Percentiles rank a stretch among this genome's conserved stretches.
These are phyloP conservation scores for Sinocyclocheilus grahami DNA, from an alignment of 2,113 vertebrate species.

Conservation along the genomic window DNA sequence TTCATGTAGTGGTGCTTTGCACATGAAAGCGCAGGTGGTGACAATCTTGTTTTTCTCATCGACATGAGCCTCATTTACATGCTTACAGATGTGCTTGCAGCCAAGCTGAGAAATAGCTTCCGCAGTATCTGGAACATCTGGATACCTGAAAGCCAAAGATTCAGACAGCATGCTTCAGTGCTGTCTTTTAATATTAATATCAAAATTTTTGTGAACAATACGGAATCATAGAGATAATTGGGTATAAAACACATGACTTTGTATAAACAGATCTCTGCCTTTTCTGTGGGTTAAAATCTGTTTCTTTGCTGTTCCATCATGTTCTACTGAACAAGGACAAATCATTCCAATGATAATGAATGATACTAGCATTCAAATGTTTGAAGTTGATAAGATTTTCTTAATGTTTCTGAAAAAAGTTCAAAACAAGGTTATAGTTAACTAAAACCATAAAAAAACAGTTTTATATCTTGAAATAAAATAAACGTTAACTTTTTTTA, in stretches of 20 bases:
- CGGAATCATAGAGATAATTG: background rate
- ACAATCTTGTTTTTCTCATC: constrained; percentile 78
- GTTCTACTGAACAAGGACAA: background rate
- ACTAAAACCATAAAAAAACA: background rate
- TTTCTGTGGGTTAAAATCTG: background rate
- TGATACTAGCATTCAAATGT: background rate
- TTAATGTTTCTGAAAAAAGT: background rate
- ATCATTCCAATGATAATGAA: background rate
- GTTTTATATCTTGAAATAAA: too few relatives aligned
- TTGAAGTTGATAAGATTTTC: background rate
- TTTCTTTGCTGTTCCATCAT: background rate
- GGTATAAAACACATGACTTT: background rate
- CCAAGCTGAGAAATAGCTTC: constrained; percentile 75
- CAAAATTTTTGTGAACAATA: background rate
- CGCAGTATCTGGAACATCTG: constrained; percentile 74
- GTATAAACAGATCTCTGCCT: background rate
- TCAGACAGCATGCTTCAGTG: background rate
- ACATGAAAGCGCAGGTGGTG: constrained; percentile 81
- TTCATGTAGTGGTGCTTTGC: constrained; percentile 76
- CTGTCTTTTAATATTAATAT: background rate
- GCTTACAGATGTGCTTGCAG: constrained; percentile 77
- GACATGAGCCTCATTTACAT: constrained; percentile 76
- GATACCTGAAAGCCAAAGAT: constrained; percentile 71
- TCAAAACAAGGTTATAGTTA: background rate
- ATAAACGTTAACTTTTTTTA: too few relatives aligned